Evolutionary conservation across 2,113 vertebrate species (phyloP).

Genomic region (Hippocampus comes): DNA sequence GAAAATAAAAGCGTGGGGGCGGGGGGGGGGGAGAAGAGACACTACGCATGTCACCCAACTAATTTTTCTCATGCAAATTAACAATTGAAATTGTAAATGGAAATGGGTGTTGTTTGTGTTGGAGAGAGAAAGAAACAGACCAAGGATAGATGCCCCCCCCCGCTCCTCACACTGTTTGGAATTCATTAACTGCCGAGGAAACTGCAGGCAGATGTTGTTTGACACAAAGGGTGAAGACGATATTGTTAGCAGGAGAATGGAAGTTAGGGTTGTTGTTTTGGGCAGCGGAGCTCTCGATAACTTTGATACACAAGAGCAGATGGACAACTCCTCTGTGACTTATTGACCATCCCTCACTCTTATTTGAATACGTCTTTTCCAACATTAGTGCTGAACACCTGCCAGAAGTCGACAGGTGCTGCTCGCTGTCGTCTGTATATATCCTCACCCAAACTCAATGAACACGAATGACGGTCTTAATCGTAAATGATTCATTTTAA

Average conservation of each 20-base stretch:
- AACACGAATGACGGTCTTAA: not conserved
- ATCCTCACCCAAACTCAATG: not conserved
- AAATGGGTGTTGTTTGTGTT: slow-evolving; percentile 95
- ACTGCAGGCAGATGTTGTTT: slow-evolving; percentile 78
- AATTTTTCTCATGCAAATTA: slow-evolving; percentile 99
- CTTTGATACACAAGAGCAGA: slow-evolving; percentile 10
- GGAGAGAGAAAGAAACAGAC: slow-evolving; percentile 69
- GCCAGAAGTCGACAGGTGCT: not conserved
- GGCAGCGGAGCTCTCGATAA: not conserved
- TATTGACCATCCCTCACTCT: slow-evolving; percentile 8
- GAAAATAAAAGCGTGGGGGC: slow-evolving; percentile 69
- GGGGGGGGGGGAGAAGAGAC: slow-evolving; percentile 80
- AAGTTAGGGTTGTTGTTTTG: slow-evolving; percentile 23
- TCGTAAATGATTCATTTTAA: not conserved
- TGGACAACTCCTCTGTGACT: not conserved
- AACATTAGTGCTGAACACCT: slow-evolving; percentile 5
- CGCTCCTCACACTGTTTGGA: slow-evolving; percentile 71
- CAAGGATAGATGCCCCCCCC: slow-evolving; percentile 46
- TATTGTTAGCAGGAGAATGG: slow-evolving; percentile 45
- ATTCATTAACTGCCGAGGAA: slow-evolving; percentile 81
- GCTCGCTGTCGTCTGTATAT: not conserved
- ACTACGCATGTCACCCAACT: slow-evolving; percentile 93
- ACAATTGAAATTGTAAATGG: slow-evolving; percentile 97
- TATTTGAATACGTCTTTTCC: slow-evolving; percentile 7
- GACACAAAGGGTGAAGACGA: slow-evolving; percentile 72